A percentile compares a stretch with the other conserved stretches of the same genome.
Evolutionary conservation across 2,113 vertebrate genomes (phyloP).

Genomic region (Sylvicapra grimmia): DNA sequence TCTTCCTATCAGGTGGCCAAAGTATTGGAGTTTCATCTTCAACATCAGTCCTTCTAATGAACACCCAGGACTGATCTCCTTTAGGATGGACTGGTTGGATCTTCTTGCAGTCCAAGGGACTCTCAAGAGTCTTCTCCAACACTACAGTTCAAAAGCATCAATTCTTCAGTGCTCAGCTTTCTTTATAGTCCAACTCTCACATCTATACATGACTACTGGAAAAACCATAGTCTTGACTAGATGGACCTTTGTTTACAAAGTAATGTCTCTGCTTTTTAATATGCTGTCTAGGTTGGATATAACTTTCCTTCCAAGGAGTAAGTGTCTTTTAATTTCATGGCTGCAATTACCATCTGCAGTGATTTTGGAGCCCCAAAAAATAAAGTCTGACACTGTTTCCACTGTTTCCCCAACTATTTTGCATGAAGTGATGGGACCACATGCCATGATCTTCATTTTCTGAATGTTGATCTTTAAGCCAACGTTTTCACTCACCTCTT

Average conservation of each 20-base stretch:
- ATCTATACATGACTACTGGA: not conserved
- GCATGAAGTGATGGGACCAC: fast-evolving
- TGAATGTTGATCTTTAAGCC: not conserved
- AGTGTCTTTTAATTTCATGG: not conserved
- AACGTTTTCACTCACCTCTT: not conserved
- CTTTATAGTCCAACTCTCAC: not conserved
- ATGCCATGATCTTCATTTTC: not conserved
- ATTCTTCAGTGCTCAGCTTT: not conserved
- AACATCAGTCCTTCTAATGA: not conserved
- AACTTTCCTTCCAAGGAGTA: not conserved
- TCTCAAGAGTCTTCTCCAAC: not conserved
- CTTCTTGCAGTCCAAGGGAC: not conserved
- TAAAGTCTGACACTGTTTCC: not conserved
- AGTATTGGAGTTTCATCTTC: no score
- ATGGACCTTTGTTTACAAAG: not conserved
- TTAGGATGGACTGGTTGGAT: not conserved
- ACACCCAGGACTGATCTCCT: not conserved
- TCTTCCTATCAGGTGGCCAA: no score
- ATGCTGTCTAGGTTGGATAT: not conserved
- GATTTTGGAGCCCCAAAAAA: not conserved
- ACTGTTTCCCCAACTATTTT: not conserved
- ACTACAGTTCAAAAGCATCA: not conserved
- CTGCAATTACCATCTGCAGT: not conserved
- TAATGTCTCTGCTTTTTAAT: not conserved
- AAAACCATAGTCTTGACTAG: not conserved